Conservation (phyloP, 1,140 invertebrate species). For the Limonius californicus region DNA sequence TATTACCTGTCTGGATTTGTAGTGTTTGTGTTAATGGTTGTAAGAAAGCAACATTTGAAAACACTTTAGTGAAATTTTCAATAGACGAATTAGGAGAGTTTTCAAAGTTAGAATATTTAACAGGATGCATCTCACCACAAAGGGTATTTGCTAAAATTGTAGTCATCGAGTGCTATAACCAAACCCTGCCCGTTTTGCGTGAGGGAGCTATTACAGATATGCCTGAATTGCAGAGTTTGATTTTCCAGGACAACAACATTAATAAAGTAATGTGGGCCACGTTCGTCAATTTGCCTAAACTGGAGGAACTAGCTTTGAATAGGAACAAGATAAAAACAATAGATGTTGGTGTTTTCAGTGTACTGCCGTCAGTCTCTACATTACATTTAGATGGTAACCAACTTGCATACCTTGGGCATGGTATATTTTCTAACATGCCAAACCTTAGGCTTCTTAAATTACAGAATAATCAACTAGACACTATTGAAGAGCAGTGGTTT, state of each 20-base stretch:
- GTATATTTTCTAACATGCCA: not conserved
- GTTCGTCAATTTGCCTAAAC: not conserved
- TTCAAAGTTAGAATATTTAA: not conserved
- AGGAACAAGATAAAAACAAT: not conserved
- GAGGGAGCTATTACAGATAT: not conserved
- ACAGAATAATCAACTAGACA: not conserved
- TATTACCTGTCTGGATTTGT: not conserved
- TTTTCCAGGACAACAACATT: not conserved
- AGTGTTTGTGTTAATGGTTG: not conserved
- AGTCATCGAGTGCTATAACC: not conserved
- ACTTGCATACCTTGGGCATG: not conserved
- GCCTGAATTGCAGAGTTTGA: not conserved
- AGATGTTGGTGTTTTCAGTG: not conserved
- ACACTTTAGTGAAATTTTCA: not conserved
- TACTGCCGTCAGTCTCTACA: not conserved
- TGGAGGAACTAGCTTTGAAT: not conserved
- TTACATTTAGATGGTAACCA: not conserved
- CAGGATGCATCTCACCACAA: not conserved
- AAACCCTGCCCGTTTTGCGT: not conserved
- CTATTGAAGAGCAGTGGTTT: slow-evolving; percentile 1
- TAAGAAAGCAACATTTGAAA: not conserved
- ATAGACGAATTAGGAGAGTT: slow-evolving; percentile 1
- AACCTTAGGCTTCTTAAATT: not conserved
- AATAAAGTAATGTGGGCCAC: not conserved
- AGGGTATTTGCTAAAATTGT: not conserved